Evolutionary conservation across 1,140 invertebrate genomes (phyloP).

Genomic region (Thaumatotibia leucotreta): DNA sequence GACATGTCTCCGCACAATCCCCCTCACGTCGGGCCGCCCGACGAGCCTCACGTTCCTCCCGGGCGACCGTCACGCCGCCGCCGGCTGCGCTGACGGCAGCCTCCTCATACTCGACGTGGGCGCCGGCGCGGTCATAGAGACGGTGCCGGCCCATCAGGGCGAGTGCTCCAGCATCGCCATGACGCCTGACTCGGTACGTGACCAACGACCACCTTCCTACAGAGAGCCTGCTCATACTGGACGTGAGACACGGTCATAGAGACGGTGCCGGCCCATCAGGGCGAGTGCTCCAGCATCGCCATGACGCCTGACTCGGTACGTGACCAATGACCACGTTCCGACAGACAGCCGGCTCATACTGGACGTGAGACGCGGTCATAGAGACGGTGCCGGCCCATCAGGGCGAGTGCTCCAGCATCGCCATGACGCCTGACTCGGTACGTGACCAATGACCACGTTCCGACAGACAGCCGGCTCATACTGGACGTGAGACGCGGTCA

Average conservation of each 20-base stretch:
- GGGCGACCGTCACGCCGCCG: slow-evolving; percentile 93
- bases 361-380: slow-evolving; percentile 88
- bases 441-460: no score
- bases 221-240: no score
- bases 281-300: no score
- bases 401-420: slow-evolving; percentile 86
- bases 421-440: slow-evolving; percentile 83
- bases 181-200: slow-evolving; percentile 84
- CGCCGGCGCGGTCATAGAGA: slow-evolving; percentile 86
- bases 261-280: no score
- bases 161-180: slow-evolving; percentile 88
- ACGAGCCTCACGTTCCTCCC: slow-evolving; percentile 90
- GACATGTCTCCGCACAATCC: slow-evolving; percentile 88
- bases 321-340: background rate
- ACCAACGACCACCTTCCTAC: no score
- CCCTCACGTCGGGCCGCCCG: slow-evolving; percentile 83
- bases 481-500: slow-evolving; percentile 90
- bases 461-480: no score
- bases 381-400: slow-evolving; percentile 90
- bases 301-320: background rate
- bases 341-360: no score
- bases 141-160: slow-evolving; percentile 86
- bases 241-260: no score
- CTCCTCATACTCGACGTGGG: slow-evolving; percentile 93
- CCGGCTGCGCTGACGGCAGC: slow-evolving; percentile 91